Base-by-base conservation (phyloP, 2,888 invertebrate species). In the Polydrusus pterygomalis region DNA sequence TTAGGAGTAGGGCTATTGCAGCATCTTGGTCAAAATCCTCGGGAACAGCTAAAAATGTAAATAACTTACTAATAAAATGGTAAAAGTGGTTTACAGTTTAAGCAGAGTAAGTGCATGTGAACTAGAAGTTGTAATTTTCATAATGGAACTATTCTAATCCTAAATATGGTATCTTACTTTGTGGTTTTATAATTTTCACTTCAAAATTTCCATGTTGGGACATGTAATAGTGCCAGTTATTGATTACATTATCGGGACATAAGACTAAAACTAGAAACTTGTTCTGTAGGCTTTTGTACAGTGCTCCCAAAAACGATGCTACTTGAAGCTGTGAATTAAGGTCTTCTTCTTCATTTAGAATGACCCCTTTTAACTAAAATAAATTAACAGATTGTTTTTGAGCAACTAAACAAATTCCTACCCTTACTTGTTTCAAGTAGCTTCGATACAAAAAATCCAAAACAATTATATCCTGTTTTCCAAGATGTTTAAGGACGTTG, bases 321-420 rank as follows among this genome's bases (percentile, higher is more conserved):
- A 85, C 80, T 80, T 85, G 85, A 43, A 84, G 71, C 18, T 77
- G 80, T 71, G 79, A 77, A 73, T 85, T 83, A 80, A 86, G 83
- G 40, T 80, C 84, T 49, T 75, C 64, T 74, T 85, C 85, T 72
- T 84, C 81, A 78, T 86, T 86, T 78, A 87, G 75, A 77, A 87
- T 83, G 30, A 82, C 82, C 54, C 86, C 86, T 47, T 80, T 80
- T 54, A 82, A 77, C 87, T 86, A 68, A 78, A 84, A 84, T 34
- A 9, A 25, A 34, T 6, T 63, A 13, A 25, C 6, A 15, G 17
- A 20, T 10, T 34, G 1, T 11, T 30, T 43, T 15, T 64, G 25
- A 10, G 9, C 6, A 64, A 62, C 15, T 40, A 9, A 10, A 13
- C 9, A 43, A 43, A 10, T 43, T 13, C 10, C 34, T 17, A 63